A percentile compares a stretch with the other conserved stretches of the same genome.
Evolutionary conservation across 1,140 invertebrate species (phyloP).

Genomic region (Macrocentrus cingulum): DNA sequence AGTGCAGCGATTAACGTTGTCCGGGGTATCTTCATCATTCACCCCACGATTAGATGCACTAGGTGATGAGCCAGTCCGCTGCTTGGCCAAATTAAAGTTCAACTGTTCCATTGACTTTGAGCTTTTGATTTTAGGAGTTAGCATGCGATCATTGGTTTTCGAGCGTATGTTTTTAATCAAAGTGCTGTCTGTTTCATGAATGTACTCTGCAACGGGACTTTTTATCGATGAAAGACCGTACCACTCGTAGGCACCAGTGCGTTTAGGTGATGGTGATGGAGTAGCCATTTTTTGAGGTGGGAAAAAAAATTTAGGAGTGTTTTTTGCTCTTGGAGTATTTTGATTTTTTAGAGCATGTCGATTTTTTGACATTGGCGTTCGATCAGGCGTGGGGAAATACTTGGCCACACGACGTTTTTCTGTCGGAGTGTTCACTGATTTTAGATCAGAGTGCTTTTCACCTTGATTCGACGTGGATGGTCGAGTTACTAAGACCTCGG

Average conservation of each 20-base stretch:
- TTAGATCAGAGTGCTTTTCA: background rate
- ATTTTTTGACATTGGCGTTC: background rate
- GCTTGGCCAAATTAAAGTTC: background rate
- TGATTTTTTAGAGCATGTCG: too few species aligned
- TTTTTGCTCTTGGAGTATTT: too few species aligned
- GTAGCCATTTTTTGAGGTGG: background rate
- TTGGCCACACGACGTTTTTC: background rate
- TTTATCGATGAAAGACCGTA: background rate
- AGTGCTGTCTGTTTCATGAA: constrained; percentile 1
- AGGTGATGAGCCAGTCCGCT: background rate
- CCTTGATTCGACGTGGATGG: background rate
- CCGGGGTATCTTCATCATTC: background rate
- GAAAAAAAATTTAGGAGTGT: background rate
- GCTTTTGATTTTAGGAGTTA: background rate
- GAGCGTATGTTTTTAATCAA: background rate
- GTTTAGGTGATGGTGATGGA: background rate
- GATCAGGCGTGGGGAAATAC: background rate
- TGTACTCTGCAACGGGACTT: background rate
- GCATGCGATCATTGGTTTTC: background rate
- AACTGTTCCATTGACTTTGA: background rate
- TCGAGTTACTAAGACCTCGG: background rate
- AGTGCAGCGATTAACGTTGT: background rate
- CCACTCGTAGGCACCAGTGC: background rate
- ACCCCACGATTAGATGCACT: background rate
- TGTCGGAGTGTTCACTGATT: background rate